Base-by-base conservation (phyloP, 2,888 invertebrate species). In the Synergus itoensis region DNA sequence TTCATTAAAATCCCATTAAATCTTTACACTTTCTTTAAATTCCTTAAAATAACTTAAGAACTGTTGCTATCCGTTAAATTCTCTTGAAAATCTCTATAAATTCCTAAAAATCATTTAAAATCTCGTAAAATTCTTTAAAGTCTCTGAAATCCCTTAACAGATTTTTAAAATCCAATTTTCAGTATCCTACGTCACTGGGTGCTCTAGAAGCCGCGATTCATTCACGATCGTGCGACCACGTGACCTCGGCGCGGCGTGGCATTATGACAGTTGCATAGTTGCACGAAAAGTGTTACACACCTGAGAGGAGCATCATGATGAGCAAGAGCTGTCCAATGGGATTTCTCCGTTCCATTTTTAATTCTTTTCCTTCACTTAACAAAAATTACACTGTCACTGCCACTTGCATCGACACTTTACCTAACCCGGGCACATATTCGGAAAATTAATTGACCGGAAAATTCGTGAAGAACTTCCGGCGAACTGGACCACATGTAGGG, bases 241-340 rank as follows among this genome's bases (percentile, higher is more conserved):
- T 73, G 69, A 73, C 69, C 53, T 28, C 69, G n/a, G 28, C 69
- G 16, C 69, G 36, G 48, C 53, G 69, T 45, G 48, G 69, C 69
- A 53, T 48, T 0, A 53, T 73, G 53, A 53, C 69, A 73, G 69
- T 73, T 73, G 21, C 28, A 28, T 16, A 28, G 28, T n/a, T 40
- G 48, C 28, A 36, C 48, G 28, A 73, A 73, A 73, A 73, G 69
- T 73, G 36, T 73, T 73, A 73, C 69, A 73, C 69, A 73, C 69
- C 69, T 73, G 69, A 73, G 69, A 53, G 36, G 9, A 73, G n/a
- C 9, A 8, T 28, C 11, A 73, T 36, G 69, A 48, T 53, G 48
- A 73, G 16, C 11, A 73, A 73, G 48, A 73, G 16, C 21, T 8
- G 28, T 36, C 48, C 69, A 73, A 73, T 28, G 36, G 69, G 36